A percentile compares a stretch with the other conserved stretches of the same genome.
Conservation (phyloP, 2,797 vertebrate genomes). For the Poecilia velifera region DNA sequence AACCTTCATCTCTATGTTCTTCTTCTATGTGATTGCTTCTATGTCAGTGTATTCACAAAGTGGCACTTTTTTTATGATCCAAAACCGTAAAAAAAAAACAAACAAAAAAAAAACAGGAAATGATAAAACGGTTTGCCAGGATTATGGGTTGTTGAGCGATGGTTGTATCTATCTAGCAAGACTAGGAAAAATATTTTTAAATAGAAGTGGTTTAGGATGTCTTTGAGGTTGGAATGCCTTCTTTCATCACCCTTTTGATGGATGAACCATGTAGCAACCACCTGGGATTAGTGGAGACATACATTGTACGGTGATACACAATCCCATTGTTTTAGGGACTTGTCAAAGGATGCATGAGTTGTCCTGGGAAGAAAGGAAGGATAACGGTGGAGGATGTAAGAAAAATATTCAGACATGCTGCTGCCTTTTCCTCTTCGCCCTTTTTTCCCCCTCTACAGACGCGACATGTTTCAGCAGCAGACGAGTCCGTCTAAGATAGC, state of each 20-base stretch:
- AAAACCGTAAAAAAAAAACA: background rate
- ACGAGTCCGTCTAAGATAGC: constrained; percentile 68
- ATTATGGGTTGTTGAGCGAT: background rate
- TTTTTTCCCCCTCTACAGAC: constrained; percentile 44
- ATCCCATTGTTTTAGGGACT: constrained; percentile 48
- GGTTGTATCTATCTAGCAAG: constrained; percentile 11
- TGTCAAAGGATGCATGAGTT: constrained; percentile 48
- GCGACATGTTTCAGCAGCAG: constrained; percentile 63
- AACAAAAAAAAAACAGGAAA: background rate
- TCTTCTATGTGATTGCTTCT: background rate
- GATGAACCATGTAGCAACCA: constrained; percentile 21
- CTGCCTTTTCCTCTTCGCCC: constrained; percentile 24
- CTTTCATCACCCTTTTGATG: constrained; percentile 42
- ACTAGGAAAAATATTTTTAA: constrained; percentile 20
- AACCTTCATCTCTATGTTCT: constrained; percentile 10
- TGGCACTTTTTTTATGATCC: background rate
- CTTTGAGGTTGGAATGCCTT: constrained; percentile 14
- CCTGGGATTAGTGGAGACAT: constrained; percentile 35
- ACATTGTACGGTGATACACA: constrained; percentile 22
- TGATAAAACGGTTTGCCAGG: constrained; percentile 10
- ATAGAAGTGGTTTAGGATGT: constrained; percentile 28
- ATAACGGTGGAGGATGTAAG: constrained; percentile 65
- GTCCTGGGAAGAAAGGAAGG: constrained; percentile 50
- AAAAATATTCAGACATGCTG: constrained; percentile 48
- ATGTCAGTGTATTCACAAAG: background rate